A percentile compares a stretch with the other conserved stretches of the same genome.
phyloP scores from a whole-genome alignment of 2,888 invertebrate genomes.

The Barypeithes pellucidus region DNA sequence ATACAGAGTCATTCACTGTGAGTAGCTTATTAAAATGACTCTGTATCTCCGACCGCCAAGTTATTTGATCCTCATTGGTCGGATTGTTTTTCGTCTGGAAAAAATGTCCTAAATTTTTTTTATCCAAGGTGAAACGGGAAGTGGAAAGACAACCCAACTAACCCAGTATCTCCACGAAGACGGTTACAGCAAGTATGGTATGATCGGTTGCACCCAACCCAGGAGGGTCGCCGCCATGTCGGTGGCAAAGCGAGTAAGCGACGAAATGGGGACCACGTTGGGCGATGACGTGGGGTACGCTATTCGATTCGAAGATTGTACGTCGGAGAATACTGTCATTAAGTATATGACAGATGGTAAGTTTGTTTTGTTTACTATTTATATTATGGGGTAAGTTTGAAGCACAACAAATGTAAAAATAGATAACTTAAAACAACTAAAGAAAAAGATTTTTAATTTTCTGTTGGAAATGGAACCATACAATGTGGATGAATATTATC shows the following conservation, averaged over 20 bases:
- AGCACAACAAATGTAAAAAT: slow-evolving; percentile 3
- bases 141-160: slow-evolving; percentile 97
- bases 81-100: no score
- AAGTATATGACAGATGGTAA: slow-evolving; percentile 99
- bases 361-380: background rate
- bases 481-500: no score
- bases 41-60: no score
- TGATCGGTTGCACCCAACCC: slow-evolving; percentile 98
- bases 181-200: slow-evolving; percentile 91
- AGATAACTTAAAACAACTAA: no score
- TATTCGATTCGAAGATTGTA: slow-evolving; percentile 99
- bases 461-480: no score
- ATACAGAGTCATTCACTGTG: no score
- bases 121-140: slow-evolving; percentile 85
- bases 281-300: slow-evolving; percentile 95
- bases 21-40: no score
- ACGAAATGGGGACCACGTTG: slow-evolving; percentile 86
- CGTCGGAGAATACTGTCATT: slow-evolving; percentile 92
- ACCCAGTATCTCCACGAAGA: slow-evolving; percentile 98
- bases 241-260: slow-evolving; percentile 98
- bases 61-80: no score
- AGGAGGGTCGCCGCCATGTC: slow-evolving; percentile 99
- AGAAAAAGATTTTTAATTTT: no score
- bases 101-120: slow-evolving; percentile 11
- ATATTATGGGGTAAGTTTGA: no score